A percentile compares a stretch with the other conserved stretches of the same genome.
Evolutionary conservation across 2,888 invertebrate species (phyloP).

Genomic region (Eupithecia subfuscata): DNA sequence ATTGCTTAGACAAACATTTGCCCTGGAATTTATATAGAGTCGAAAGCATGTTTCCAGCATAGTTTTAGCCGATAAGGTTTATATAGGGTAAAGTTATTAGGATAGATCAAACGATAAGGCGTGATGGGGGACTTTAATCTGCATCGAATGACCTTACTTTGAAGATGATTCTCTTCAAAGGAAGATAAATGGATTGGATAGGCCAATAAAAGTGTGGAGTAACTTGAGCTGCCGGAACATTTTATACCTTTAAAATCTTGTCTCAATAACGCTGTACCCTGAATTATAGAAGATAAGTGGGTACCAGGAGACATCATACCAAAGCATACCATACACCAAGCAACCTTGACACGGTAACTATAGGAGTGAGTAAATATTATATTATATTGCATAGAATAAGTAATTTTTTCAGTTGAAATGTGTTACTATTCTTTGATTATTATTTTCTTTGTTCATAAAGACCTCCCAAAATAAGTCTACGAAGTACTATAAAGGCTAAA

Average conservation of each 20-base stretch:
- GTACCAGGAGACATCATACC: not conserved
- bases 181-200: not conserved
- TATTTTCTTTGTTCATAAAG: too few relatives aligned
- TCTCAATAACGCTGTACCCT: not conserved
- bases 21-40: slow-evolving; percentile 11
- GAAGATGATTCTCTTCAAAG: not conserved
- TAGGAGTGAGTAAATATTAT: not conserved
- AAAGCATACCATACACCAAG: not conserved
- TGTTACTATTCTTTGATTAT: too few relatives aligned
- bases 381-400: not conserved
- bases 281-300: not conserved
- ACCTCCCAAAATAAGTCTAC: not conserved
- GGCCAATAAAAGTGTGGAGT: not conserved
- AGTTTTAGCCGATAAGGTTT: not conserved
- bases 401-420: too few relatives aligned
- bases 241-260: not conserved
- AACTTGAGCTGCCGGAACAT: not conserved
- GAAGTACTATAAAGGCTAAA: not conserved
- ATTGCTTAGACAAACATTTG: slow-evolving; percentile 38
- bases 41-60: not conserved
- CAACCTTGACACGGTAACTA: not conserved
- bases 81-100: not conserved
- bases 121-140: not conserved
- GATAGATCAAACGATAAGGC: not conserved
- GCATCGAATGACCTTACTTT: not conserved